Evolutionary conservation across 1,140 invertebrate genomes (phyloP).

Genomic region (Hermatobates lingyangjiaoensis): DNA sequence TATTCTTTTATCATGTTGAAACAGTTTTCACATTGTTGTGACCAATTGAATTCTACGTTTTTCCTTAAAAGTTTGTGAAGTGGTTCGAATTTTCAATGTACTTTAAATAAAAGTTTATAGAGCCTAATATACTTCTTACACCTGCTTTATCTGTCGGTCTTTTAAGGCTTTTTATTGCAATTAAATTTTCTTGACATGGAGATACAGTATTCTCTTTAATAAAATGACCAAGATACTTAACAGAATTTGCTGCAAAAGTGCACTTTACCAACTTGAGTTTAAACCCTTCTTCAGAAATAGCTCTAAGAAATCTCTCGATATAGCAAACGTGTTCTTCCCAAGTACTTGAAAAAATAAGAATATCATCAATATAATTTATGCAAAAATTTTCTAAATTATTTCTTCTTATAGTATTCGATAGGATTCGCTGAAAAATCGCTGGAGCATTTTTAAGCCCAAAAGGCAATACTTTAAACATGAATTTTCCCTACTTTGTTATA

Average conservation of each 20-base stretch:
- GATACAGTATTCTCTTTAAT: slow-evolving; percentile 15
- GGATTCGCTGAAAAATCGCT: slow-evolving; percentile 24
- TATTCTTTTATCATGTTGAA: slow-evolving; percentile 22
- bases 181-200: slow-evolving; percentile 17
- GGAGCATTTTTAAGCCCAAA: slow-evolving; percentile 14
- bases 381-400: slow-evolving; percentile 26
- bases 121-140: slow-evolving; percentile 16
- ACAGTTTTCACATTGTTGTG: slow-evolving; percentile 19
- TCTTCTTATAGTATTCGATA: slow-evolving; percentile 23
- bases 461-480: slow-evolving; percentile 13
- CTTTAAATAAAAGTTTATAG: slow-evolving; percentile 14
- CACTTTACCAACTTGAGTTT: slow-evolving; percentile 22
- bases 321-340: slow-evolving; percentile 16
- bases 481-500: slow-evolving; percentile 15
- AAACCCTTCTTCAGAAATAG: slow-evolving; percentile 19
- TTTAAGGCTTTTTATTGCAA: slow-evolving; percentile 14
- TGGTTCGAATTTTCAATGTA: slow-evolving; percentile 19
- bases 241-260: slow-evolving; percentile 18
- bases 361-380: slow-evolving; percentile 23
- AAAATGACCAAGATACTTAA: slow-evolving; percentile 19
- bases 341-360: slow-evolving; percentile 16
- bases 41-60: slow-evolving; percentile 20
- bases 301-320: slow-evolving; percentile 8
- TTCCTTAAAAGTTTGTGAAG: slow-evolving; percentile 21
- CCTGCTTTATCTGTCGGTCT: slow-evolving; percentile 12